These are phyloP conservation scores for Callionymus lyra DNA, from an alignment of 2,113 vertebrate genomes.

Conservation along the genomic window DNA sequence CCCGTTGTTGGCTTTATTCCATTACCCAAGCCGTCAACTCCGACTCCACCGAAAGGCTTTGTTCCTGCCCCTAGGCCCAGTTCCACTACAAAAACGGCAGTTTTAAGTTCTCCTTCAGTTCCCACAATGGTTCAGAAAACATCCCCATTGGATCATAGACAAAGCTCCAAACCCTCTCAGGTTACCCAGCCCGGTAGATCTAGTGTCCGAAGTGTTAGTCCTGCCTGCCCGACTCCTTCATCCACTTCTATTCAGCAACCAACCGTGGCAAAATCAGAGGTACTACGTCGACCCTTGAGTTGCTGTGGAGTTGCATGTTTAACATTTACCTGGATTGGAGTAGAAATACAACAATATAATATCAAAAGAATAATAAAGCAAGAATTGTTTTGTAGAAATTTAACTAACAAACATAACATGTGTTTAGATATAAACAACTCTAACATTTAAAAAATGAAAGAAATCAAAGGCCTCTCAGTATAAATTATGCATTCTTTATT, in stretches of 20 bases:
- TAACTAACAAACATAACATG: too few species aligned
- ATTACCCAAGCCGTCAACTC: slow-evolving; percentile 22
- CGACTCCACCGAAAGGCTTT: slow-evolving; percentile 29
- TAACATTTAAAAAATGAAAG: too few species aligned
- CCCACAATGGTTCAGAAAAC: slow-evolving; percentile 8
- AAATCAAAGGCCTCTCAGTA: too few species aligned
- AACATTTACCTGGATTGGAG: not conserved
- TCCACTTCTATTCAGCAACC: slow-evolving; percentile 18
- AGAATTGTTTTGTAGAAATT: too few species aligned
- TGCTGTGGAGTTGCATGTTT: slow-evolving; percentile 25
- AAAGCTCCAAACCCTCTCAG: too few species aligned
- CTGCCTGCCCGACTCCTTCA: slow-evolving; percentile 6
- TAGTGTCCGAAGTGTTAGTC: not conserved
- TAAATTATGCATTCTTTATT: too few species aligned
- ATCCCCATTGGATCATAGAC: slow-evolving; percentile 1
- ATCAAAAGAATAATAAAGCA: too few species aligned
- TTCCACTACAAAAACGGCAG: slow-evolving; percentile 6
- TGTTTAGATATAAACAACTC: too few species aligned
- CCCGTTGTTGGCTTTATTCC: slow-evolving; percentile 31
- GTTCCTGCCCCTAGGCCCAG: slow-evolving; percentile 29
- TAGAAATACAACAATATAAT: too few species aligned
- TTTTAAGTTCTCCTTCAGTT: not conserved
- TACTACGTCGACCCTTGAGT: slow-evolving; percentile 23
- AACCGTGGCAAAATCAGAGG: slow-evolving; percentile 44
- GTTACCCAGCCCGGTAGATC: not conserved